Conservation (phyloP, 1,140 invertebrate species). For the Temnothorax longispinosus region DNA sequence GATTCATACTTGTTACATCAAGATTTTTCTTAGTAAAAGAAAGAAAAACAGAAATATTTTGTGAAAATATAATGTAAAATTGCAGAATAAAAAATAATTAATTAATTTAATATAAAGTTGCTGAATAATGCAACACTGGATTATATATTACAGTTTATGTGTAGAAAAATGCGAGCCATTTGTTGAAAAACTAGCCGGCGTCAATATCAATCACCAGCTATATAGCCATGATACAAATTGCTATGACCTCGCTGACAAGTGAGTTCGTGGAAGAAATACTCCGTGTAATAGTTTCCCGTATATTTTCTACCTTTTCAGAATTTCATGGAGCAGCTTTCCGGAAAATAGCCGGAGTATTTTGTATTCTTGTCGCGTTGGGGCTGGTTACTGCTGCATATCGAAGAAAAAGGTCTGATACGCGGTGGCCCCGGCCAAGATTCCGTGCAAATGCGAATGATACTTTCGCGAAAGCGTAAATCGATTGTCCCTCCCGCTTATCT, state of each 20-base stretch:
- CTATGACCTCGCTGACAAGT: conserved; percentile 31
- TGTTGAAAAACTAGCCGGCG: conserved; percentile 21
- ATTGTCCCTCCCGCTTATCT: background rate
- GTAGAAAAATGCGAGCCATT: background rate
- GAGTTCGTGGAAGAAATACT: conserved; percentile 16
- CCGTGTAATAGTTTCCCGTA: conserved; percentile 35
- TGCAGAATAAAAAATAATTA: background rate
- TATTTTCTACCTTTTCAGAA: conserved; percentile 45
- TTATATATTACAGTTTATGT: background rate
- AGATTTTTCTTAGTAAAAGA: background rate
- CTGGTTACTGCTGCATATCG: conserved; percentile 10
- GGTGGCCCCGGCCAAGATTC: background rate
- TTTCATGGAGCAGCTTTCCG: conserved; percentile 62
- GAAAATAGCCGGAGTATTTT: conserved; percentile 38
- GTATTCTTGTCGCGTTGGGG: conserved; percentile 44
- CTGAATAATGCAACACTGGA: background rate
- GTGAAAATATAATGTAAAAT: background rate
- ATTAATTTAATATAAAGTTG: background rate
- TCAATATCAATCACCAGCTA: conserved; percentile 40
- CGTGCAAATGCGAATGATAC: conserved; percentile 11
- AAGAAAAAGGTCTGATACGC: conserved; percentile 42
- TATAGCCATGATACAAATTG: conserved; percentile 39
- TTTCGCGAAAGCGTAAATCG: background rate
- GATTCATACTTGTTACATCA: background rate
- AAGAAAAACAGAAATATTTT: background rate